Conservation (phyloP, 2,888 invertebrate genomes). For the Pterostichus niger region DNA sequence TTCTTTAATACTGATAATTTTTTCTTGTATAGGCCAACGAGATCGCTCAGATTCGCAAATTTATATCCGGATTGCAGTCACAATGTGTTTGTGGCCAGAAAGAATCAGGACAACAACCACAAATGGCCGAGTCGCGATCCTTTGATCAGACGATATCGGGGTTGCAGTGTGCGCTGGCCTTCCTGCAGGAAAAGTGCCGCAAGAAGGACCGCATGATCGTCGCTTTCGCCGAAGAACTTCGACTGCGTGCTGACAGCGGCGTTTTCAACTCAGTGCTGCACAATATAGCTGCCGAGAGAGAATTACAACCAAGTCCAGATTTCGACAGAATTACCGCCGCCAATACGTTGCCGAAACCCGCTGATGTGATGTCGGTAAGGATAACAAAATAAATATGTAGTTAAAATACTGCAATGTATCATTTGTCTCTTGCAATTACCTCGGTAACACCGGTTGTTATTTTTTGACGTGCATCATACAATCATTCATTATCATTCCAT, state of each 20-base stretch:
- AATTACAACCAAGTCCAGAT: conserved; percentile 11
- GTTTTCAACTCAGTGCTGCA: conserved; percentile 68
- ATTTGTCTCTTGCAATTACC: not conserved
- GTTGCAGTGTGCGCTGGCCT: conserved; percentile 72
- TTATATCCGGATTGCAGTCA: conserved; percentile 34
- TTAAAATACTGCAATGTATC: not conserved
- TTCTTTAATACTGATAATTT: not conserved
- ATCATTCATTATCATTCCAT: not conserved
- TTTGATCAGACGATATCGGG: conserved; percentile 69
- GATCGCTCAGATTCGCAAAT: conserved; percentile 47
- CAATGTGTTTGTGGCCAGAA: conserved; percentile 68
- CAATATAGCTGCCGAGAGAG: conserved; percentile 59
- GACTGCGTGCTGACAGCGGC: conserved; percentile 70
- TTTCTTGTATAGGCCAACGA: conserved; percentile 43
- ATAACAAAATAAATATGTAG: not conserved
- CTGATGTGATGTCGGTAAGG: conserved; percentile 21
- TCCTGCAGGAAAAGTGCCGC: conserved; percentile 73
- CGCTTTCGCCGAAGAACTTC: conserved; percentile 73
- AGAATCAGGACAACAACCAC: not conserved
- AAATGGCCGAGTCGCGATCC: conserved; percentile 6
- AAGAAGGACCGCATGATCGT: conserved; percentile 74
- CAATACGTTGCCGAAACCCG: conserved; percentile 22
- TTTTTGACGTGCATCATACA: not conserved
- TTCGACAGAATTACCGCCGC: conserved; percentile 21
- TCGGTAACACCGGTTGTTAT: not conserved